These are phyloP conservation scores for Seira musarum DNA, from an alignment of 2,888 invertebrate genomes.

Conservation along the genomic window DNA sequence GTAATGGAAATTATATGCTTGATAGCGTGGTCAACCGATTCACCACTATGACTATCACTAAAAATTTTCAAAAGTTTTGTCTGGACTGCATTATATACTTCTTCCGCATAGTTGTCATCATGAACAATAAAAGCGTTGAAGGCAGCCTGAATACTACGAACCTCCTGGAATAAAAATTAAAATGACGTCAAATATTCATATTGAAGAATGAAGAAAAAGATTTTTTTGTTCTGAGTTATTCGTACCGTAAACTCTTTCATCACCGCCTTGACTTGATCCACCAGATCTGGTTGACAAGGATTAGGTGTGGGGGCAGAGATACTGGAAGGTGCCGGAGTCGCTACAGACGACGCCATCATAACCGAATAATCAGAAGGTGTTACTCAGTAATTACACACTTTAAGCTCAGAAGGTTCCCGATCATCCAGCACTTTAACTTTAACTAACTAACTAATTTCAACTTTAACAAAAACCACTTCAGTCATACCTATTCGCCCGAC, in stretches of 20 bases:
- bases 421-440: too few species aligned
- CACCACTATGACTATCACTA: conserved; percentile 77
- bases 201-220: conserved; percentile 3
- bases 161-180: conserved; percentile 77
- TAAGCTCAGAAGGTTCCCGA: too few species aligned
- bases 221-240: not conserved
- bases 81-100: conserved; percentile 57
- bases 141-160: conserved; percentile 89
- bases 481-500: too few species aligned
- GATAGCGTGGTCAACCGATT: conserved; percentile 83
- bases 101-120: conserved; percentile 61
- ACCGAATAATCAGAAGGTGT: not conserved
- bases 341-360: conserved; percentile 52
- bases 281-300: conserved; percentile 60
- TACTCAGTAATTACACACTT: too few species aligned
- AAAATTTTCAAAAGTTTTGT: conserved; percentile 77
- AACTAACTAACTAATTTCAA: too few species aligned
- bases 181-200: not conserved
- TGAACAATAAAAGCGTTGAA: conserved; percentile 91
- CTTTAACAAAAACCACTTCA: too few species aligned
- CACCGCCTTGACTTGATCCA: conserved; percentile 61
- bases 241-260: conserved; percentile 68
- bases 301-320: conserved; percentile 60
- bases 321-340: conserved; percentile 33
- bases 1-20: conserved; percentile 83